Conservation (phyloP, 37 sponge, comb jelly and placozoan genomes). For the Bolinopsis microptera region DNA sequence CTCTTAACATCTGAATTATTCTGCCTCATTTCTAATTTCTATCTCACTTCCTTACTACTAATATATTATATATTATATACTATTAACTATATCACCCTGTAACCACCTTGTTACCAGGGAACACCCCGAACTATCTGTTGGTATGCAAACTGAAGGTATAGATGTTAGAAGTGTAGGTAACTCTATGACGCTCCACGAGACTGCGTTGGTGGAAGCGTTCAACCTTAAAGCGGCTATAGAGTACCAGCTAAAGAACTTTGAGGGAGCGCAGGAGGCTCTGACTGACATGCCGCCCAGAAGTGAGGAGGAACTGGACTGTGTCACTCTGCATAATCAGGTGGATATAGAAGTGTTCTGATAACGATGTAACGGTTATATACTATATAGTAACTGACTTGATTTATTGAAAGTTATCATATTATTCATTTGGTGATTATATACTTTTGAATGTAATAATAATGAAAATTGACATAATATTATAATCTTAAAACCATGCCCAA, state of each 20-base stretch:
- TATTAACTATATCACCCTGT: no score
- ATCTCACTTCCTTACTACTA: no score
- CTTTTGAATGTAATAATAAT: no score
- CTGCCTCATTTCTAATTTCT: no score
- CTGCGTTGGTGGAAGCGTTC: conserved; percentile 94
- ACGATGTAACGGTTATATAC: background rate
- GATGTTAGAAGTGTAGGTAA: conserved; percentile 96
- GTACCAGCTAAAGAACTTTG: conserved; percentile 96
- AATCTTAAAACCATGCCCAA: background rate
- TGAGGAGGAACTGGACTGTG: conserved; percentile 94
- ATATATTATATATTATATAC: no score
- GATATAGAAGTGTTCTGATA: background rate
- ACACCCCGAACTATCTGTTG: conserved; percentile 86
- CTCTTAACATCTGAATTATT: no score
- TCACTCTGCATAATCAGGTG: conserved; percentile 90
- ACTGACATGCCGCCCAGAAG: conserved; percentile 97
- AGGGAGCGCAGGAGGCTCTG: conserved; percentile 87
- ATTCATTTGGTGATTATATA: no score
- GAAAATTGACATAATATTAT: no score
- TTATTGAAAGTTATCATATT: no score
- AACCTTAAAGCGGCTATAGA: conserved; percentile 97
- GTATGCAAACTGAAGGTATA: conserved; percentile 93
- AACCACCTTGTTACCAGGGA: no score
- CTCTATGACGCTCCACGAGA: conserved; percentile 86
- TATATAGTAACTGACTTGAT: no score